Conservation (phyloP, 2,113 vertebrate species). For the Notiomystis cincta region DNA sequence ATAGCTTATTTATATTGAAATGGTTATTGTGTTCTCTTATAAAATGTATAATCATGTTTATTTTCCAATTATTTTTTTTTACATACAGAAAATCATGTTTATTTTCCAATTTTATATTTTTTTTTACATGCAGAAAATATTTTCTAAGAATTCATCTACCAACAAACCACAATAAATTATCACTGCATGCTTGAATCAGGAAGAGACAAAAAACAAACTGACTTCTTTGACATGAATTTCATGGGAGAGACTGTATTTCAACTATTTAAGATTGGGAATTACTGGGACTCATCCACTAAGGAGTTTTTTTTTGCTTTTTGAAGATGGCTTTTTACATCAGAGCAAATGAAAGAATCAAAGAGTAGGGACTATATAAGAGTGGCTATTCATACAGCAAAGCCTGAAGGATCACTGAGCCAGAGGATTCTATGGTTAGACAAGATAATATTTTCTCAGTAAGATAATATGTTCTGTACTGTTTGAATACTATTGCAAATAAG, state of each 20-base stretch:
- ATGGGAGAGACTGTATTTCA: neutral
- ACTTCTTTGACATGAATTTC: neutral
- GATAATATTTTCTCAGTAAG: neutral
- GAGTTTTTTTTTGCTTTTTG: too few relatives aligned
- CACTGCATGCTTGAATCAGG: neutral
- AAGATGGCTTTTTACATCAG: neutral
- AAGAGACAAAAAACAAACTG: neutral
- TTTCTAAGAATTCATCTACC: neutral
- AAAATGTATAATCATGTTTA: neutral
- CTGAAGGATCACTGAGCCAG: neutral
- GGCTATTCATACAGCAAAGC: neutral
- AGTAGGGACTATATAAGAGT: neutral
- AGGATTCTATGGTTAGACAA: neutral
- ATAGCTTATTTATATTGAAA: neutral
- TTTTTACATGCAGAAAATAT: neutral
- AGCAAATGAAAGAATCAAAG: neutral
- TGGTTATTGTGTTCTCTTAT: neutral
- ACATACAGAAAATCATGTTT: accelerated
- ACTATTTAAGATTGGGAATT: neutral
- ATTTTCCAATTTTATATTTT: neutral
- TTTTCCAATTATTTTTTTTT: neutral
- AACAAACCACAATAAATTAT: neutral
- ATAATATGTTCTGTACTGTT: neutral
- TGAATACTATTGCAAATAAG: neutral
- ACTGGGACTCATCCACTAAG: too few relatives aligned